phyloP scores from a whole-genome alignment of 2,797 vertebrate species.

The Odontamblyopus lacepedii region DNA sequence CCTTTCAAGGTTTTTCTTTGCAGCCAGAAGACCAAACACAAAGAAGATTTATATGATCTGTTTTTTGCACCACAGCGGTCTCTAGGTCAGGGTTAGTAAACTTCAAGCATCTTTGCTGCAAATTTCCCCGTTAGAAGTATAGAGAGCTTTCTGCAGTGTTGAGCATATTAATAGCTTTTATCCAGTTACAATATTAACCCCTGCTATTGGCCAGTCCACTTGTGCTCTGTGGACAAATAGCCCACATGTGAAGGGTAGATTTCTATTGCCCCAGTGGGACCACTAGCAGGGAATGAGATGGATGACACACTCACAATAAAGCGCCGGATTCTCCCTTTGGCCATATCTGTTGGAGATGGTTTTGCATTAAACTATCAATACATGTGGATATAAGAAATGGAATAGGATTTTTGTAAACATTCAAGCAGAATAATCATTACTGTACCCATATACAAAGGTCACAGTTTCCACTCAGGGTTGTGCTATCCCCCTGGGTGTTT shows the following conservation, averaged over 20 bases:
- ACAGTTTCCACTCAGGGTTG: slow-evolving; percentile 18
- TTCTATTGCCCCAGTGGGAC: slow-evolving; percentile 49
- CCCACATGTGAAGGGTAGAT: slow-evolving; percentile 52
- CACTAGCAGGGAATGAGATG: slow-evolving; percentile 60
- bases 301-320: slow-evolving; percentile 62
- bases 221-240: slow-evolving; percentile 34
- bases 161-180: slow-evolving; percentile 2
- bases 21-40: slow-evolving; percentile 15
- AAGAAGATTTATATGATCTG: slow-evolving; percentile 13
- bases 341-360: slow-evolving; percentile 47
- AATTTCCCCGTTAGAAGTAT: slow-evolving; percentile 16
- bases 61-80: slow-evolving; percentile 9
- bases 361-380: slow-evolving; percentile 55
- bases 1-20: slow-evolving; percentile 35
- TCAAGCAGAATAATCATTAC: slow-evolving; percentile 28
- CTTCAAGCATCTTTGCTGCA: slow-evolving; percentile 3
- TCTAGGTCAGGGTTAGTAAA: slow-evolving; percentile 28
- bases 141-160: slow-evolving; percentile 28
- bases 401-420: slow-evolving; percentile 30
- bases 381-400: slow-evolving; percentile 41
- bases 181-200: slow-evolving; percentile 50
- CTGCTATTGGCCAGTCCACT: slow-evolving; percentile 42
- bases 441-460: slow-evolving; percentile 28
- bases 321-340: slow-evolving; percentile 42
- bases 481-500: slow-evolving; percentile 46